These are phyloP conservation scores for Onychostruthus taczanowskii DNA, from an alignment of 2,113 vertebrate species.

Conservation along the genomic window DNA sequence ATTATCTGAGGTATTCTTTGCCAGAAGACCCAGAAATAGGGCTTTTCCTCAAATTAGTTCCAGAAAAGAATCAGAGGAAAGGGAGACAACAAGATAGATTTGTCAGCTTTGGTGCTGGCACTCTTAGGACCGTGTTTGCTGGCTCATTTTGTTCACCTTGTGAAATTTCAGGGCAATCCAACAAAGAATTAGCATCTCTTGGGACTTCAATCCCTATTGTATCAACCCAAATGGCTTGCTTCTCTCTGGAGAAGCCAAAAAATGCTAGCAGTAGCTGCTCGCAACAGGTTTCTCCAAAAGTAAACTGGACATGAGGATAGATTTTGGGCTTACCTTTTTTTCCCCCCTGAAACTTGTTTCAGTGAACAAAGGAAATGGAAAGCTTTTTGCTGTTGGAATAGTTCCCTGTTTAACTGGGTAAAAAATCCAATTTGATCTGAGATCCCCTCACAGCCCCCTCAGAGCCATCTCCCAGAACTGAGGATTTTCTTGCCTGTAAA, in stretches of 20 bases:
- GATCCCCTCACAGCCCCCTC: neutral
- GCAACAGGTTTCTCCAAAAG: neutral
- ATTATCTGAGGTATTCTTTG: conserved; percentile 36
- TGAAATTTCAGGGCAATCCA: conserved; percentile 4
- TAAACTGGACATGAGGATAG: neutral
- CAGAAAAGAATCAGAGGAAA: conserved; percentile 35
- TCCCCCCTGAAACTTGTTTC: neutral
- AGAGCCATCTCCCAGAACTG: neutral
- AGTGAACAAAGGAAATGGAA: neutral
- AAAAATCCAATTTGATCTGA: neutral
- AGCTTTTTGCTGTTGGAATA: neutral
- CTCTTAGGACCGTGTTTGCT: neutral
- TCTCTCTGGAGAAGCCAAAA: neutral
- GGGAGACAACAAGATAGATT: conserved; percentile 43
- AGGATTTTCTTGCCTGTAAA: neutral
- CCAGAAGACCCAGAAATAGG: conserved; percentile 37
- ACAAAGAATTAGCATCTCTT: neutral
- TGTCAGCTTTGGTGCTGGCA: conserved; percentile 48
- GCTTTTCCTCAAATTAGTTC: conserved; percentile 34
- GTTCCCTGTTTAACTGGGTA: neutral
- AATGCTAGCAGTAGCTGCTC: neutral
- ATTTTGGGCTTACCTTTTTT: neutral
- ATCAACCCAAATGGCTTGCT: neutral
- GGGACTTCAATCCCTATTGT: neutral
- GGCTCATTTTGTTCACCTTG: conserved; percentile 14